Evolutionary conservation across 2,888 invertebrate genomes (phyloP).

Genomic region (Lacanobia wlatinum): DNA sequence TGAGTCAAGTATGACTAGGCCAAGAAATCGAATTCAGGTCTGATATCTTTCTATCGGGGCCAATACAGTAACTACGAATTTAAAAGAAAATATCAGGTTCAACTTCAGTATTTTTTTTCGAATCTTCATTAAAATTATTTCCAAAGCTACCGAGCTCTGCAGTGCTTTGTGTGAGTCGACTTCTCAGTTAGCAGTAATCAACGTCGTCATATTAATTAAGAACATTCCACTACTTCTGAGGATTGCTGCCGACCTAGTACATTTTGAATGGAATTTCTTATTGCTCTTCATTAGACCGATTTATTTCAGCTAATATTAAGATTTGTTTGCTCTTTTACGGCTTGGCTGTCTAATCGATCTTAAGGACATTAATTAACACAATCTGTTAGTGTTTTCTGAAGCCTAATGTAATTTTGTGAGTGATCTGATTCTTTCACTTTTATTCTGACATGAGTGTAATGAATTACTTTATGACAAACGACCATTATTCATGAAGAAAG

Average conservation of each 20-base stretch:
- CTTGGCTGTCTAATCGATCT: background rate
- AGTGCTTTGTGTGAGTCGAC: constrained; percentile 28
- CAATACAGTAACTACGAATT: background rate
- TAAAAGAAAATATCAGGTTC: background rate
- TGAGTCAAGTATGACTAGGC: too few relatives aligned
- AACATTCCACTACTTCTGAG: constrained; percentile 35
- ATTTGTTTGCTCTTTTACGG: constrained; percentile 15
- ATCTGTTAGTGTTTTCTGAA: constrained; percentile 4
- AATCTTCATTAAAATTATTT: constrained; percentile 34
- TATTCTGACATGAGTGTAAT: background rate
- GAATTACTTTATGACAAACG: background rate
- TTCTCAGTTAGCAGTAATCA: constrained; percentile 40
- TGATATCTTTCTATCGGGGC: background rate
- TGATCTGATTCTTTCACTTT: too few relatives aligned
- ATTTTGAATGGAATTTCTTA: constrained; percentile 28
- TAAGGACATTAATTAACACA: constrained; percentile 14
- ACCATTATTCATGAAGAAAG: background rate
- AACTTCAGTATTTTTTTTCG: background rate
- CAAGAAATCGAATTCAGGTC: too few relatives aligned
- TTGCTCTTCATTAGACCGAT: constrained; percentile 40
- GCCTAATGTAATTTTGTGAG: background rate
- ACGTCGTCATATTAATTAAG: constrained; percentile 50
- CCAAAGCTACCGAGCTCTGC: constrained; percentile 24
- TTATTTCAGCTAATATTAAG: constrained; percentile 2
- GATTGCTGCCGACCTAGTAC: constrained; percentile 40